Evolutionary conservation across 2,113 vertebrate genomes (phyloP).

Genomic region (Microtus ochrogaster): DNA sequence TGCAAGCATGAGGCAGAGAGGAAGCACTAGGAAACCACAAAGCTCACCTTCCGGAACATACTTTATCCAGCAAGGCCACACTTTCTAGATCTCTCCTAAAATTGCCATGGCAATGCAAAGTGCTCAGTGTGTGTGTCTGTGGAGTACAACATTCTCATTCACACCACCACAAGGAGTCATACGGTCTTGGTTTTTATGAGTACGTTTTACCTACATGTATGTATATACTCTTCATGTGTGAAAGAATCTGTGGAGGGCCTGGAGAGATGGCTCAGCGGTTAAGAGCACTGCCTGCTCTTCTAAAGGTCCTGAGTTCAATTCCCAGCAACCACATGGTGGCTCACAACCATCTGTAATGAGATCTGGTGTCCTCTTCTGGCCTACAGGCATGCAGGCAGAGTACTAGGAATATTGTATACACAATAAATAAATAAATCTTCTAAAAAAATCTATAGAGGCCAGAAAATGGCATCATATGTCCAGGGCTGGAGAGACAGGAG

Average conservation of each 20-base stretch:
- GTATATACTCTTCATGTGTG: background rate
- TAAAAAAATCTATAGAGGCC: too few relatives aligned
- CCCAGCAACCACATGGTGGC: too few relatives aligned
- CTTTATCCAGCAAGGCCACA: background rate
- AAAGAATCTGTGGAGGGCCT: background rate
- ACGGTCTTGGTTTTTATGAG: background rate
- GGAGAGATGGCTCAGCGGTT: too few relatives aligned
- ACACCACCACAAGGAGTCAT: background rate
- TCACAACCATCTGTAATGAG: too few relatives aligned
- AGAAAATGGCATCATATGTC: background rate
- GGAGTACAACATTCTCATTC: background rate
- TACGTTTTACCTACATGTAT: background rate
- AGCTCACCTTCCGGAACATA: background rate
- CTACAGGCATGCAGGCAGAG: too few relatives aligned
- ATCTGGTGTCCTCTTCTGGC: too few relatives aligned
- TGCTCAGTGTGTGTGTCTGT: background rate
- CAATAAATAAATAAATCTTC: too few relatives aligned
- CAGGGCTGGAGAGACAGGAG: background rate
- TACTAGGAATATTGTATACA: too few relatives aligned
- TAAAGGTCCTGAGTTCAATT: too few relatives aligned
- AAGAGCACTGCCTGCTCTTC: too few relatives aligned
- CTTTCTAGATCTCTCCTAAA: background rate
- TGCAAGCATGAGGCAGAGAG: background rate
- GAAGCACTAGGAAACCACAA: background rate
- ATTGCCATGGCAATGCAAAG: background rate